A percentile compares a stretch with the other conserved stretches of the same genome.
Conservation (phyloP, 2,797 vertebrate genomes). For the Acanthurus lineatus region DNA sequence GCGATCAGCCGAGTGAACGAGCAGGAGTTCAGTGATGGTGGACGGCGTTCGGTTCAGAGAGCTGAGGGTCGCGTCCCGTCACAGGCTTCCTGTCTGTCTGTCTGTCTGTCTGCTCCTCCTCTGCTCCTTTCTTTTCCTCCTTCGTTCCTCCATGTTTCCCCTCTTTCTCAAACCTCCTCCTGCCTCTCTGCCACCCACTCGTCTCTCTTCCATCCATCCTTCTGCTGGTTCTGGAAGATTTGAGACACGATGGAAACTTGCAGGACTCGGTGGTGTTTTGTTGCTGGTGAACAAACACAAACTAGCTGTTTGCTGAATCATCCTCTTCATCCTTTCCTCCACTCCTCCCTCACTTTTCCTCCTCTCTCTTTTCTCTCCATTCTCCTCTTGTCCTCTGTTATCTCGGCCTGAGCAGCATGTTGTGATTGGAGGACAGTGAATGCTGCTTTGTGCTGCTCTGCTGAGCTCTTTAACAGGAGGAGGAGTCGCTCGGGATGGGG, state of each 20-base stretch:
- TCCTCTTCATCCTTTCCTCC: neutral
- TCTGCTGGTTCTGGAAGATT: too few relatives aligned
- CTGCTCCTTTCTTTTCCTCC: neutral
- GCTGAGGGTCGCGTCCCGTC: constrained; percentile 37
- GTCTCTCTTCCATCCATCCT: too few relatives aligned
- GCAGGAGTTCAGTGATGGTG: constrained; percentile 43
- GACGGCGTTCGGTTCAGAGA: constrained; percentile 20
- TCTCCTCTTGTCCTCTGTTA: neutral
- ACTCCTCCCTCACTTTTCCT: neutral
- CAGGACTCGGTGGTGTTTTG: too few relatives aligned
- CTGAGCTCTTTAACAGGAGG: neutral
- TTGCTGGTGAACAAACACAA: too few relatives aligned
- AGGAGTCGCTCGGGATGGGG: constrained; percentile 74
- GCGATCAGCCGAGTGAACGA: constrained; percentile 32
- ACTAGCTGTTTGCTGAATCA: too few relatives aligned
- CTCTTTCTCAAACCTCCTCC: neutral
- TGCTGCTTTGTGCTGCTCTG: constrained; percentile 6
- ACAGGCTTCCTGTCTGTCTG: neutral
- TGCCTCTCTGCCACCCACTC: too few relatives aligned
- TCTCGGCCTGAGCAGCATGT: neutral
- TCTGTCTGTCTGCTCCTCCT: neutral
- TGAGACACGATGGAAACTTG: too few relatives aligned
- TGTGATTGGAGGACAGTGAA: constrained; percentile 4
- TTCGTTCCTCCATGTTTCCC: neutral
- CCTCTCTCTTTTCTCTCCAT: too few relatives aligned